Evolutionary conservation across 2,888 invertebrate genomes (phyloP), one percentile per base, ranked within the genome.

Genomic region (Heteromyza rotundicornis): DNA sequence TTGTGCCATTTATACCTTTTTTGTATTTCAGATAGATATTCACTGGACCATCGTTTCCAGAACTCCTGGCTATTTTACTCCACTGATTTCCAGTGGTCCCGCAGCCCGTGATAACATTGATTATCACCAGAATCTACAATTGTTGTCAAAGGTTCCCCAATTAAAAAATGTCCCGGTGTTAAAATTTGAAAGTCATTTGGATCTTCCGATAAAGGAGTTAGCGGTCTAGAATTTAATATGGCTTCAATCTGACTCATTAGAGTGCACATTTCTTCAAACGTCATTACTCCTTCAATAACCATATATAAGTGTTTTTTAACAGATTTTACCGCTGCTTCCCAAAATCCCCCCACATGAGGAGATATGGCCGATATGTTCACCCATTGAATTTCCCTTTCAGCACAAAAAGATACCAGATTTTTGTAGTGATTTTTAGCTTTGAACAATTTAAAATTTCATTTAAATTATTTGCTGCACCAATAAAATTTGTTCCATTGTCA

Each of bases 21-120:
- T 47, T 64, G 60, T 2, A 60, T 16, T 27, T 60, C 63, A 16
- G 50, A 57, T 27, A 58, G 55, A 58, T 64, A 57, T 35, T 60
- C 59, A 12, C 3, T 22, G 1, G 32, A 50, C 63, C 59, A 63
- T 10, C 53, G 50, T 23, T 27, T 60, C 36, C 49, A 60, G 49
- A 49, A 49, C 10, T 19, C 20, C 20, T 49, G 14, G 14, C 14
- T 2, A 54, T 54, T 58, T 23, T 20, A 10, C n/a, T 61, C 53
- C 2, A 57, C 57, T 22, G 20, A 12, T 49, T 61, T 61, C 61
- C 61, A 64, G 16, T 62, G 57, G 14, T 36, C 59, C 22, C 47
- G 49, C 27, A 64, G 17, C 22, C 55, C 57, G 10, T 55, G 40
- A 19, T 60, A 60, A 51, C 55, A 24, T 22, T 58, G 56, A 27